phyloP scores from a whole-genome alignment of 2,888 invertebrate species.

The Stratiomys singularior region DNA sequence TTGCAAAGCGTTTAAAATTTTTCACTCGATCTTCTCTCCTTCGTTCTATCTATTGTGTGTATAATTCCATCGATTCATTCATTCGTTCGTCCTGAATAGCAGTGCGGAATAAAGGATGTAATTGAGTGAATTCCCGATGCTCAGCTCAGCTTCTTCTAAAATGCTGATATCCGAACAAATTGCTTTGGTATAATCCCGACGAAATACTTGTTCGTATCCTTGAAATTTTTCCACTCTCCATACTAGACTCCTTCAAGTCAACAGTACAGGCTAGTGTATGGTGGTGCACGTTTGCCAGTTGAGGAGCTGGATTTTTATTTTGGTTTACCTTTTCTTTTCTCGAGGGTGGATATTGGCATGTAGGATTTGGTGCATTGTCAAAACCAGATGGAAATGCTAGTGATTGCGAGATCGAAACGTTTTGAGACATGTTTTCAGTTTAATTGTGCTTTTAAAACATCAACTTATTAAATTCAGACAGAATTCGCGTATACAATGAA shows the following conservation, averaged over 20 bases:
- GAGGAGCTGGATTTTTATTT: background rate
- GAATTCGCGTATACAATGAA: too few relatives aligned
- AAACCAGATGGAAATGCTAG: background rate
- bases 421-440: too few relatives aligned
- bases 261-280: background rate
- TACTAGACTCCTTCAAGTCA: background rate
- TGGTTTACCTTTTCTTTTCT: background rate
- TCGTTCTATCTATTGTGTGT: background rate
- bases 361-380: background rate
- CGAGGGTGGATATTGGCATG: background rate
- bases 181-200: conserved; percentile 22
- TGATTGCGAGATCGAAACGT: background rate
- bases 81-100: conserved; percentile 42
- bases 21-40: conserved; percentile 1
- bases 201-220: conserved; percentile 39
- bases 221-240: conserved; percentile 34
- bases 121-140: conserved; percentile 49
- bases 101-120: conserved; percentile 42
- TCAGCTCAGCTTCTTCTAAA: conserved; percentile 39
- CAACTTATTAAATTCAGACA: too few relatives aligned
- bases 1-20: conserved; percentile 16
- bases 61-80: conserved; percentile 44
- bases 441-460: too few relatives aligned
- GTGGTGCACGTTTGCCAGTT: background rate
- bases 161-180: conserved; percentile 47